Percentiles rank a stretch among this genome's conserved stretches.
Conservation (phyloP, 2,797 vertebrate species). For the Podarcis lilfordi region DNA sequence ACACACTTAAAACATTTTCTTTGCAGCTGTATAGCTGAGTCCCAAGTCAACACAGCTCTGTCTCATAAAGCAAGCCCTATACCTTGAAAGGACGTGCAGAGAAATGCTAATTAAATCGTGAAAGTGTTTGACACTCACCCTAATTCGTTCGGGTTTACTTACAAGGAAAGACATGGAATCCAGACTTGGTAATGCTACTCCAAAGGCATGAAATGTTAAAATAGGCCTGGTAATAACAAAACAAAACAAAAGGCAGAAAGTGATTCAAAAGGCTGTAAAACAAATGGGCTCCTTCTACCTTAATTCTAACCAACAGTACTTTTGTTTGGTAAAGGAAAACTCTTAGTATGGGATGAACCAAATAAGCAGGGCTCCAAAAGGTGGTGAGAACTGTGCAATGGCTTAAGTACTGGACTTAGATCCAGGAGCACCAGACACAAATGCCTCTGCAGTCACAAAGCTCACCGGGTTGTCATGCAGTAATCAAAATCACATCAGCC, state of each 20-base stretch:
- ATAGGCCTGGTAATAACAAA: slow-evolving; percentile 58
- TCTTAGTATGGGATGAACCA: background rate
- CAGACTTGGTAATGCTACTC: slow-evolving; percentile 60
- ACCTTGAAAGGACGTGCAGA: slow-evolving; percentile 1
- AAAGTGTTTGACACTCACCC: slow-evolving; percentile 79
- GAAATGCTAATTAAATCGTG: slow-evolving; percentile 49
- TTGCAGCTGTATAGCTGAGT: too few relatives aligned
- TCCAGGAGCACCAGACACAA: background rate
- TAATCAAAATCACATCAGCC: too few relatives aligned
- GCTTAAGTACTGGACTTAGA: background rate
- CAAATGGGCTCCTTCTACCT: background rate
- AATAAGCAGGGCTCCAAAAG: background rate
- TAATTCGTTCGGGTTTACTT: slow-evolving; percentile 83
- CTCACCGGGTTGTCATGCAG: background rate
- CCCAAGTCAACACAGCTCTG: slow-evolving; percentile 13
- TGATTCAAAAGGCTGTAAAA: background rate
- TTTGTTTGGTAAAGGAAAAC: background rate
- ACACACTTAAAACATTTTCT: too few relatives aligned
- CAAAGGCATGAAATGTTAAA: slow-evolving; percentile 53
- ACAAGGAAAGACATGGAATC: slow-evolving; percentile 86
- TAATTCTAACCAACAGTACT: background rate
- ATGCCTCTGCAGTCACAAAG: background rate
- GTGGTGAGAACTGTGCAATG: background rate
- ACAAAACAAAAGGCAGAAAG: slow-evolving; percentile 17
- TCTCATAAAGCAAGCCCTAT: background rate